phyloP scores from a whole-genome alignment of 53 echinoderm and acorn worm species.

The Paracentrotus lividus region DNA sequence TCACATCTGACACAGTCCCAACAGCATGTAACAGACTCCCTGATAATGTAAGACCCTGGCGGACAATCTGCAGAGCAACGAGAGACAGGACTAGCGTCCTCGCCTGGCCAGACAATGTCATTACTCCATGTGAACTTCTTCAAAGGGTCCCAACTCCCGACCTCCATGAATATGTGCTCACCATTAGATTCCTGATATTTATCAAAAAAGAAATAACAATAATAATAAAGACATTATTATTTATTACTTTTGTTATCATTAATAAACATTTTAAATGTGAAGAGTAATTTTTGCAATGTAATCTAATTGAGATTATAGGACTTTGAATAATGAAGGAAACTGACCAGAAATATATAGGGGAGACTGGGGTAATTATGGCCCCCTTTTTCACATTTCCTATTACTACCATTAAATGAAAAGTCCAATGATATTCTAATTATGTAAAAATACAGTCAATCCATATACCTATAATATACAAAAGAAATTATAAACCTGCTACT shows the following conservation, averaged over 20 bases:
- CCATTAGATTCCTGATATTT: conserved; percentile 65
- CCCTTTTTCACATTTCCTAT: no score
- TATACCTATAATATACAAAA: no score
- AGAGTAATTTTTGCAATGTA: no score
- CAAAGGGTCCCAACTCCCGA: conserved; percentile 83
- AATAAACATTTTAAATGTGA: no score
- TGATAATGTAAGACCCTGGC: conserved; percentile 75
- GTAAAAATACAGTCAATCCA: no score
- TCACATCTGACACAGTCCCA: conserved; percentile 89
- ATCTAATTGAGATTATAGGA: no score
- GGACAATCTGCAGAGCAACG: conserved; percentile 88
- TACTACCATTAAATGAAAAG: no score
- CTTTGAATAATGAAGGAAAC: no score
- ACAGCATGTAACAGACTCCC: conserved; percentile 79
- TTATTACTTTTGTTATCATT: not conserved
- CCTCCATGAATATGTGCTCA: conserved; percentile 66
- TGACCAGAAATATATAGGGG: no score
- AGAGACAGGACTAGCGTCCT: conserved; percentile 72
- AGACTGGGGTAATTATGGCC: no score
- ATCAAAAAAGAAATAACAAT: not conserved
- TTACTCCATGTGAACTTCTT: conserved; percentile 69
- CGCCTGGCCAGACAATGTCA: conserved; percentile 70
- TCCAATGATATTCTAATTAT: no score
- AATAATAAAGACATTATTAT: not conserved
- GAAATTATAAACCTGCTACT: no score